Percentiles rank a stretch among this genome's conserved stretches.
These are phyloP conservation scores for Rhynchopsitta pachyrhyncha DNA, from an alignment of 2,113 vertebrate genomes.

Conservation along the genomic window DNA sequence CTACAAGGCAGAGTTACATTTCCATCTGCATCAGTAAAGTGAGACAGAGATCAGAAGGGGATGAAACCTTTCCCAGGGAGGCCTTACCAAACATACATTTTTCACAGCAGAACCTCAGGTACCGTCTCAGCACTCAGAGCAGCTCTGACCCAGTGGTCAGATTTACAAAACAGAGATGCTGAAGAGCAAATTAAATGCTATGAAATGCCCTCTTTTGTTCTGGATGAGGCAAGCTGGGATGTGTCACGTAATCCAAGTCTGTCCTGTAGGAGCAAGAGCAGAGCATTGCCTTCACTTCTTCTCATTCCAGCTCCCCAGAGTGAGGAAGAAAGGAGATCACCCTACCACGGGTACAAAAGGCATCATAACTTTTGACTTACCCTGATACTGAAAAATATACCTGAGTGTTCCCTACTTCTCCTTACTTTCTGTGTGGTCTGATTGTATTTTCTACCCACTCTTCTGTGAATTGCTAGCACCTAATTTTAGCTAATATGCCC, in stretches of 20 bases:
- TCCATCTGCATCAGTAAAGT: not conserved
- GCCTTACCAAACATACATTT: not conserved
- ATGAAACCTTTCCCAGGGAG: not conserved
- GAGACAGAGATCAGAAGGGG: not conserved
- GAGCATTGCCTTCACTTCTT: not conserved
- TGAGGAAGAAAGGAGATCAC: not conserved
- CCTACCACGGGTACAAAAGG: not conserved
- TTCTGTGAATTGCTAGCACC: constrained; percentile 9
- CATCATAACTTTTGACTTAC: not conserved
- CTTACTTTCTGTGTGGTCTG: not conserved
- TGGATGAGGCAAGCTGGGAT: not conserved
- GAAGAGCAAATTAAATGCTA: not conserved
- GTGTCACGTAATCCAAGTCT: not conserved
- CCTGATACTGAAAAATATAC: not conserved
- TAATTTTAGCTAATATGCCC: not conserved
- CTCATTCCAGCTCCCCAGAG: not conserved
- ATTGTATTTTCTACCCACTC: not conserved
- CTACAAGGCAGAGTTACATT: not conserved
- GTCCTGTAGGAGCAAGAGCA: not conserved
- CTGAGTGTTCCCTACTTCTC: not conserved
- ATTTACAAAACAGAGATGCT: not conserved
- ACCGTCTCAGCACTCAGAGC: not conserved
- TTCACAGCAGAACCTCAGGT: not conserved
- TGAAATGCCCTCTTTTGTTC: not conserved
- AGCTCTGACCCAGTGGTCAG: not conserved